phyloP scores from a whole-genome alignment of 2,888 invertebrate genomes.

The Parelbella ahira region DNA sequence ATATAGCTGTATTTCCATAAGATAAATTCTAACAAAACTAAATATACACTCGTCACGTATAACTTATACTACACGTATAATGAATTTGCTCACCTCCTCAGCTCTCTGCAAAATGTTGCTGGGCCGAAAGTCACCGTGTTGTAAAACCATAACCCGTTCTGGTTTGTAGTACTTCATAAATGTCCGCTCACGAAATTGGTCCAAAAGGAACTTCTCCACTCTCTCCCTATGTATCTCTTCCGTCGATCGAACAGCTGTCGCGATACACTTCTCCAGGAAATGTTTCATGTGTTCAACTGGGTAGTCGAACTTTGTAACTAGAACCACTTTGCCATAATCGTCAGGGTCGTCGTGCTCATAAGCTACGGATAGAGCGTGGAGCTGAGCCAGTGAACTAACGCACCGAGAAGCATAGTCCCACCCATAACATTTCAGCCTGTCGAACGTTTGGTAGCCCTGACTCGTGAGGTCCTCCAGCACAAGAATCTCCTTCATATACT shows the following conservation, averaged over 20 bases:
- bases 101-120: constrained; percentile 35
- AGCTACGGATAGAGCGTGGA: constrained; percentile 48
- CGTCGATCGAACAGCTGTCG: constrained; percentile 30
- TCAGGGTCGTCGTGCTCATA: constrained; percentile 39
- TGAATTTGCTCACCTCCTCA: no score
- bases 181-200: constrained; percentile 11
- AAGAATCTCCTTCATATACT: constrained; percentile 32
- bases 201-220: constrained; percentile 34
- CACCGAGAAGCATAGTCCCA: constrained; percentile 39
- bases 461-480: constrained; percentile 37
- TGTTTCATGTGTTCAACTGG: constrained; percentile 20
- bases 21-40: no score
- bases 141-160: constrained; percentile 29
- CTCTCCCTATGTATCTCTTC: no score
- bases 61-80: no score
- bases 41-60: no score
- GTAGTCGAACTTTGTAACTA: no score
- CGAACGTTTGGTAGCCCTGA: constrained; percentile 32
- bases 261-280: constrained; percentile 25
- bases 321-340: no score
- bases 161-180: constrained; percentile 31
- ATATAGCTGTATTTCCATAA: no score
- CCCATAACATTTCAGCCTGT: constrained; percentile 35
- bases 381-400: constrained; percentile 38
- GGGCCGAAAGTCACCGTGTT: constrained; percentile 36